These are phyloP conservation scores for Thereva nobilitata DNA, from an alignment of 2,888 invertebrate genomes.

Conservation along the genomic window DNA sequence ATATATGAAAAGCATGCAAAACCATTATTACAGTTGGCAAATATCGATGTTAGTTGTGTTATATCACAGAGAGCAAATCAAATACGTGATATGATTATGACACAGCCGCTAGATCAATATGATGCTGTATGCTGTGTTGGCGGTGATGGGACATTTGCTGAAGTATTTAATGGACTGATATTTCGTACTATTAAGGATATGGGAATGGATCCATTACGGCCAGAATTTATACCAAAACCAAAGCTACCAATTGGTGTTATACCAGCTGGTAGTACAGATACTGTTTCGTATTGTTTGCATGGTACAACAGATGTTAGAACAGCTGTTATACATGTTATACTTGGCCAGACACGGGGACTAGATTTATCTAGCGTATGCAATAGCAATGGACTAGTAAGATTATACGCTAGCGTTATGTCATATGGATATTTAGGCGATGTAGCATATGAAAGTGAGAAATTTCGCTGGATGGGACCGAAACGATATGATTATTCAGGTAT, in stretches of 20 bases:
- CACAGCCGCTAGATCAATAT: conserved; percentile 63
- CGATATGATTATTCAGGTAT: conserved; percentile 78
- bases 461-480: conserved; percentile 84
- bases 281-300: conserved; percentile 76
- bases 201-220: conserved; percentile 49
- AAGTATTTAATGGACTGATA: conserved; percentile 74
- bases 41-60: conserved; percentile 67
- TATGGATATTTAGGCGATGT: conserved; percentile 88
- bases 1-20: conserved; percentile 76
- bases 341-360: conserved; percentile 73
- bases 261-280: conserved; percentile 77
- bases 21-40: conserved; percentile 67
- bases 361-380: conserved; percentile 74
- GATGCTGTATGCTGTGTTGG: conserved; percentile 80
- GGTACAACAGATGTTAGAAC: conserved; percentile 80
- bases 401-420: conserved; percentile 77
- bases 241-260: conserved; percentile 62
- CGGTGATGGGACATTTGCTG: conserved; percentile 85
- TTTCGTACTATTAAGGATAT: conserved; percentile 60
- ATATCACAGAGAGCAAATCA: conserved; percentile 77
- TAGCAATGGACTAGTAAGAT: conserved; percentile 65
- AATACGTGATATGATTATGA: conserved; percentile 69
- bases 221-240: conserved; percentile 54
- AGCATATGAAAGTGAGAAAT: conserved; percentile 75
- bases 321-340: conserved; percentile 78